phyloP scores from a whole-genome alignment of 64 coral and sea anemone species.

The Actinia equina region DNA sequence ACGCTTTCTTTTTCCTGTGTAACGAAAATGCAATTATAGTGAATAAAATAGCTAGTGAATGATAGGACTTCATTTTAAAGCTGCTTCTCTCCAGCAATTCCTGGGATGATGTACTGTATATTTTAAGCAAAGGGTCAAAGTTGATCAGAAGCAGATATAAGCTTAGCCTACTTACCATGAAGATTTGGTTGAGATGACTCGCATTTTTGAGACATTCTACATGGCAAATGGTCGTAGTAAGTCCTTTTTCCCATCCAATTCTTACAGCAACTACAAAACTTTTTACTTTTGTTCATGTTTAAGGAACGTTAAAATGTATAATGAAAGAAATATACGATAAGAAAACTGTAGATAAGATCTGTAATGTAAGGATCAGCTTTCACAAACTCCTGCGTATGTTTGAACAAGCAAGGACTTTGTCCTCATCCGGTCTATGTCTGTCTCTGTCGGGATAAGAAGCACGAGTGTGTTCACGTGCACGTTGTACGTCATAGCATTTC shows the following conservation, averaged over 20 bases:
- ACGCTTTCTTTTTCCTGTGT: neutral
- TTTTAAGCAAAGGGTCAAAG: neutral
- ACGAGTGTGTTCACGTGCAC: conserved; percentile 3
- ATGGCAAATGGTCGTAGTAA: conserved; percentile 44
- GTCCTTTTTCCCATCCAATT: conserved; percentile 23
- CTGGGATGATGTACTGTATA: neutral
- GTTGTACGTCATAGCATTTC: neutral
- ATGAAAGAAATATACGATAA: neutral
- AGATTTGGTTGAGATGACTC: neutral
- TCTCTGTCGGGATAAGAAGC: neutral
- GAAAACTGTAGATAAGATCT: neutral
- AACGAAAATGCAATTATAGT: neutral
- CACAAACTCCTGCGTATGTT: neutral
- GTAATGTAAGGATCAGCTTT: neutral
- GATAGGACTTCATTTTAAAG: neutral
- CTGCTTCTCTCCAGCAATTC: neutral
- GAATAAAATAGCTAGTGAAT: conserved; percentile 1
- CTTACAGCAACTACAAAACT: conserved; percentile 28
- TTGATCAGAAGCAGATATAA: neutral
- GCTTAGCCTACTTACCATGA: neutral
- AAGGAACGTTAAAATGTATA: neutral
- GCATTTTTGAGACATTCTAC: neutral
- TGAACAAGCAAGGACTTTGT: neutral
- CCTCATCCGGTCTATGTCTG: neutral
- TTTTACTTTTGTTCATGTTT: conserved; percentile 11